phyloP scores from a whole-genome alignment of 2,113 vertebrate genomes.

The Microtus pennsylvanicus region DNA sequence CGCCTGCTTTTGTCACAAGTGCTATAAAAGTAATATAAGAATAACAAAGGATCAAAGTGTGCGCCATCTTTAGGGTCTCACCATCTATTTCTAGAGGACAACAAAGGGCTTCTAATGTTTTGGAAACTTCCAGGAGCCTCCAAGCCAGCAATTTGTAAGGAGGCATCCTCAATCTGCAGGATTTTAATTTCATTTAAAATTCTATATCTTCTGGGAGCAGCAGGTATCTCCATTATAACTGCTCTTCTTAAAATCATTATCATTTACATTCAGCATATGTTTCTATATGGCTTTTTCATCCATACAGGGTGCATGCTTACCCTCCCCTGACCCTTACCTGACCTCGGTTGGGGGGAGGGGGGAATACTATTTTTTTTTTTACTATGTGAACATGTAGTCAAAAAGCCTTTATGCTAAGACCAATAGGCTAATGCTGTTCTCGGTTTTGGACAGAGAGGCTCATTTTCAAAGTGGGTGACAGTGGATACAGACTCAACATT shows the following conservation, averaged over 20 bases:
- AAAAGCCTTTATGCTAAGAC: not conserved
- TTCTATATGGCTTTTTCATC: not conserved
- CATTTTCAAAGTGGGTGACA: not conserved
- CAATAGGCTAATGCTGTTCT: not conserved
- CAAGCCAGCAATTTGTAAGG: not conserved
- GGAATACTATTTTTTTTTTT: not conserved
- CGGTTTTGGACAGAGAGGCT: not conserved
- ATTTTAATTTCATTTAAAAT: not conserved
- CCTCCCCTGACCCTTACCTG: not conserved
- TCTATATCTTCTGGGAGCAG: not conserved
- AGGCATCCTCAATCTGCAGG: not conserved
- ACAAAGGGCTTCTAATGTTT: not conserved
- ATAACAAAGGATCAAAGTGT: not conserved
- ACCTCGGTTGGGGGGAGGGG: not conserved
- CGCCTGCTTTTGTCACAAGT: not conserved
- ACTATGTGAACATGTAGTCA: not conserved
- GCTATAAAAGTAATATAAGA: constrained; percentile 5
- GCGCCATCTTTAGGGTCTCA: not conserved
- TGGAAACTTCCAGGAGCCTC: not conserved
- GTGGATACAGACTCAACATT: not conserved
- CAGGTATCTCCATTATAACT: not conserved
- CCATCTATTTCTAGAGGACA: not conserved
- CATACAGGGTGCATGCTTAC: too few relatives aligned
- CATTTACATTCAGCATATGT: too few relatives aligned
- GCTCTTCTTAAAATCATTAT: not conserved